phyloP scores from a whole-genome alignment of 2,888 invertebrate species.

The Diabrotica balteata region DNA sequence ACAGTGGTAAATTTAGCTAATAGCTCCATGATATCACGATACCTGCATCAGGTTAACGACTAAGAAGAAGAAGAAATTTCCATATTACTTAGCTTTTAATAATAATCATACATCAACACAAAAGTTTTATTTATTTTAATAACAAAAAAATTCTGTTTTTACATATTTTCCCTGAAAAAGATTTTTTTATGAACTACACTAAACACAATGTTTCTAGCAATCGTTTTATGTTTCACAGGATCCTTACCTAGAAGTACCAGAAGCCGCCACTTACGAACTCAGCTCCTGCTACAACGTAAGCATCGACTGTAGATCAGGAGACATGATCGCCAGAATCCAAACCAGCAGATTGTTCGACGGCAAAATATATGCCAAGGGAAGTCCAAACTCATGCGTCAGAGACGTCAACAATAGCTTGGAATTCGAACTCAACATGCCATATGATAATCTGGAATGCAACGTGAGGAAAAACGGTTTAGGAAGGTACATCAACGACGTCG shows the following conservation, averaged over 20 bases:
- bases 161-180: not conserved
- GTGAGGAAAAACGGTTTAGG: conserved; percentile 89
- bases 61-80: too few relatives aligned
- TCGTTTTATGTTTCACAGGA: conserved; percentile 64
- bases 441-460: conserved; percentile 91
- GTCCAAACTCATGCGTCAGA: conserved; percentile 90
- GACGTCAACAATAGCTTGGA: conserved; percentile 88
- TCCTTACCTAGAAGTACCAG: conserved; percentile 88
- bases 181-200: not conserved
- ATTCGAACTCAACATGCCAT: conserved; percentile 91
- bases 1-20: too few relatives aligned
- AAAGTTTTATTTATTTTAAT: too few relatives aligned
- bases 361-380: conserved; percentile 93
- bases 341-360: conserved; percentile 93
- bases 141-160: too few relatives aligned
- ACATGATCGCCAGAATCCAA: conserved; percentile 92
- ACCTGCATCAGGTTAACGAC: too few relatives aligned
- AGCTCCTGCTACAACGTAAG: conserved; percentile 94
- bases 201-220: not conserved
- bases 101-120: too few relatives aligned
- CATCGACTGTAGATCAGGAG: conserved; percentile 89
- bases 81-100: too few relatives aligned
- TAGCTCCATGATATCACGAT: too few relatives aligned
- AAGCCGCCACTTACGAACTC: conserved; percentile 90
- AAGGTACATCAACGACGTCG: conserved; percentile 81